Evolutionary conservation across 2,888 invertebrate species (phyloP).

Genomic region (Conistra vaccinii): DNA sequence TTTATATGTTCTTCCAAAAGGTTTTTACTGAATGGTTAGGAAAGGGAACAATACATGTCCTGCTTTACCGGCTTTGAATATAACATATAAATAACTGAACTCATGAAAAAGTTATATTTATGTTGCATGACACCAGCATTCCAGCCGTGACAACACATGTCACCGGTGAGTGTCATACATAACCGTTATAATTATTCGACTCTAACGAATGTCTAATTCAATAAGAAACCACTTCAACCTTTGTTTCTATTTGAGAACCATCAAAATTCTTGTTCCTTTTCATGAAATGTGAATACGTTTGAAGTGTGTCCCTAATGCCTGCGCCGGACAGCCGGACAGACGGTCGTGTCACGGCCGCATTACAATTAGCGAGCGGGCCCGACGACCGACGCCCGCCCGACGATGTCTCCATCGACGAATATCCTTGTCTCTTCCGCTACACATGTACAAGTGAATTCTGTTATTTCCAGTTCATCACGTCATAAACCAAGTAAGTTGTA

Average conservation of each 20-base stretch:
- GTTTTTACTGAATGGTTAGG: no score
- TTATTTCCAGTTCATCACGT: slow-evolving; percentile 9
- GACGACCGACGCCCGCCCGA: not conserved
- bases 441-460: not conserved
- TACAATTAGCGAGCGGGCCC: slow-evolving; percentile 9
- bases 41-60: not conserved
- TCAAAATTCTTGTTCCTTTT: not conserved
- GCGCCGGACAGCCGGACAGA: not conserved
- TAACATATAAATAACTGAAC: no score
- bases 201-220: not conserved
- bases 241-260: not conserved
- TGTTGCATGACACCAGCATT: no score
- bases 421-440: not conserved
- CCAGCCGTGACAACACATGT: no score
- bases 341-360: not conserved
- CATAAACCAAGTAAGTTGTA: slow-evolving; percentile 6
- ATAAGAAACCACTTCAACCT: not conserved
- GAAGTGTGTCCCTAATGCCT: not conserved
- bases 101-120: no score
- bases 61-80: not conserved
- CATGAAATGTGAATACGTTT: not conserved
- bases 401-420: not conserved
- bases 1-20: not conserved
- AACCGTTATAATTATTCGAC: not conserved
- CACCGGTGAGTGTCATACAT: no score